A percentile compares a stretch with the other conserved stretches of the same genome.
Evolutionary conservation across 2,113 vertebrate species (phyloP).

Genomic region (Cisticola juncidis): DNA sequence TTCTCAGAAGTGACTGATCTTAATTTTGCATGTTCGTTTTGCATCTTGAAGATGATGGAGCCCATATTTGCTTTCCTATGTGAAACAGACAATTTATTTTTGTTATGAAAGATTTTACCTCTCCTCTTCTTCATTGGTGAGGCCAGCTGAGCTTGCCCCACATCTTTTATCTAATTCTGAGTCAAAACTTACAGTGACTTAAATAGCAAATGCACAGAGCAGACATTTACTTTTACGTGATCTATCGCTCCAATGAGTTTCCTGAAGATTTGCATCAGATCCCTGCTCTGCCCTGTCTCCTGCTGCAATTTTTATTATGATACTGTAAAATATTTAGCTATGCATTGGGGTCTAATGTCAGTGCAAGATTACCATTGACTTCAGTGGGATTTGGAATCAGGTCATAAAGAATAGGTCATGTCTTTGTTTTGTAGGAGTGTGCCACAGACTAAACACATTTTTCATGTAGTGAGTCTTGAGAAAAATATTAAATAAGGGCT

Average conservation of each 20-base stretch:
- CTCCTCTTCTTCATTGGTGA: neutral
- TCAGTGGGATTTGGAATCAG: neutral
- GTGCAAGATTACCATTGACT: neutral
- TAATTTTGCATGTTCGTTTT: neutral
- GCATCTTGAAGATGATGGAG: neutral
- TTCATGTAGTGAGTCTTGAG: neutral
- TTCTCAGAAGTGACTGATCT: neutral
- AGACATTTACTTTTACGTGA: neutral
- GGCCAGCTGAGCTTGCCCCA: neutral
- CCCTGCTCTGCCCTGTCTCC: neutral
- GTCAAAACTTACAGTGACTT: neutral
- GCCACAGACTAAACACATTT: neutral
- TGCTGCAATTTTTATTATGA: conserved; percentile 1
- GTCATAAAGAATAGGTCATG: neutral
- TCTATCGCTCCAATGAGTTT: neutral
- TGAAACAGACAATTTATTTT: neutral
- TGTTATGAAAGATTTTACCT: neutral
- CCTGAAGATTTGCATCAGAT: neutral
- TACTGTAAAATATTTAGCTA: conserved; percentile 24
- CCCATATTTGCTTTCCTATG: neutral
- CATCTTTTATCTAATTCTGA: neutral
- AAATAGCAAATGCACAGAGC: neutral
- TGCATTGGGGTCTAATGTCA: neutral
- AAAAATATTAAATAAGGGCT: neutral
- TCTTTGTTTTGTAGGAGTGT: neutral